These are phyloP conservation scores for Onychostruthus taczanowskii DNA, from an alignment of 2,113 vertebrate species.

Conservation along the genomic window DNA sequence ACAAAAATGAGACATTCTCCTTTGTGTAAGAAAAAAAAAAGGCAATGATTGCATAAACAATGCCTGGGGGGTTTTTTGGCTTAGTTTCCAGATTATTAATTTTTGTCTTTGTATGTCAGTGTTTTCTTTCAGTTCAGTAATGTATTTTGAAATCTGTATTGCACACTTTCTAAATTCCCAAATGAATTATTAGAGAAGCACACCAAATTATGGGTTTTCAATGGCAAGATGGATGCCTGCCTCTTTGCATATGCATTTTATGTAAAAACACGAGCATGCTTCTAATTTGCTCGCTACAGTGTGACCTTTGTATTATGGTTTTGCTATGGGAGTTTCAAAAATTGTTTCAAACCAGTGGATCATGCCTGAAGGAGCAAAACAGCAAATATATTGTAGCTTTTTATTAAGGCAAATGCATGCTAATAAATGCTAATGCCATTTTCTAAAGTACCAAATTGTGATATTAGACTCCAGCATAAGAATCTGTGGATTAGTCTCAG, in stretches of 20 bases:
- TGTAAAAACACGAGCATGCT: slow-evolving; percentile 39
- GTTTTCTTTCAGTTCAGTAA: background rate
- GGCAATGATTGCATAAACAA: background rate
- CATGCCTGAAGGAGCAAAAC: slow-evolving; percentile 30
- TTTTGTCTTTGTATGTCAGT: background rate
- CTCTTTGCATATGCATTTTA: slow-evolving; percentile 56
- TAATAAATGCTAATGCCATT: slow-evolving; percentile 44
- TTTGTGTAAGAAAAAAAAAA: background rate
- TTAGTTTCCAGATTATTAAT: background rate
- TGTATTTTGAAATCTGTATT: slow-evolving; percentile 12
- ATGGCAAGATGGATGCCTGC: background rate
- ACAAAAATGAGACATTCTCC: background rate
- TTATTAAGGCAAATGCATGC: slow-evolving; percentile 57
- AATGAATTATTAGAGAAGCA: slow-evolving; percentile 19
- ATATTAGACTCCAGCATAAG: background rate
- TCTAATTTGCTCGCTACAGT: slow-evolving; percentile 50
- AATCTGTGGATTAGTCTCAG: background rate
- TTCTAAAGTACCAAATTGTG: background rate
- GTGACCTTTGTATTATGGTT: slow-evolving; percentile 36
- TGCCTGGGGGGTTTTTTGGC: accelerated
- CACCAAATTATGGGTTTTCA: slow-evolving; percentile 32
- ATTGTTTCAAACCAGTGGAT: slow-evolving; percentile 41
- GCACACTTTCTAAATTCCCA: background rate
- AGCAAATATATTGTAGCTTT: slow-evolving; percentile 27
- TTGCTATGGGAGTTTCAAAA: slow-evolving; percentile 39